phyloP scores from a whole-genome alignment of 2,797 vertebrate genomes.

The Manis pentadactyla region DNA sequence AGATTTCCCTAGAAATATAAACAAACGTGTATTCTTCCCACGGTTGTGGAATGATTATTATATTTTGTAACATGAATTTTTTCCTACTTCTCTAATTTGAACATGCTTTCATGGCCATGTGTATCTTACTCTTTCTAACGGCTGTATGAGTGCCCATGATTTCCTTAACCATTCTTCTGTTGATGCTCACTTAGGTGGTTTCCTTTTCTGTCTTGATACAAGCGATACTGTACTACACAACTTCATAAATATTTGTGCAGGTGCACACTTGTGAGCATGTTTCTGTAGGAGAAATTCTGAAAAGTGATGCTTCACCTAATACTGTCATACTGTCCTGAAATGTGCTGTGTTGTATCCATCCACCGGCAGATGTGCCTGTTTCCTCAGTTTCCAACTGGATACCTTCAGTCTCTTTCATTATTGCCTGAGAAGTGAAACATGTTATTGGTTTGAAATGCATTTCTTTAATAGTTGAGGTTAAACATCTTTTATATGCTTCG shows the following conservation, averaged over 20 bases:
- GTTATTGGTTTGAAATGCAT: neutral
- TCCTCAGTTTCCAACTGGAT: neutral
- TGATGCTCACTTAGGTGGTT: too few species aligned
- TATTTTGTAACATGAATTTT: neutral
- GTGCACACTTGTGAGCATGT: neutral
- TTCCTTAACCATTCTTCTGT: neutral
- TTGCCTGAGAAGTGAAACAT: neutral
- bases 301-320: neutral
- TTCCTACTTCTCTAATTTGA: neutral
- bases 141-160: neutral
- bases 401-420: neutral
- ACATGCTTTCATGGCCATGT: neutral
- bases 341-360: fast-evolving
- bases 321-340: neutral
- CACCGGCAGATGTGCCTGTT: fast-evolving
- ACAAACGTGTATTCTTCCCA: neutral
- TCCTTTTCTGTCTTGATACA: neutral
- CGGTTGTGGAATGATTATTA: fast-evolving
- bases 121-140: neutral
- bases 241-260: neutral
- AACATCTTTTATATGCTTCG: neutral
- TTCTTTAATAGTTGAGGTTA: neutral
- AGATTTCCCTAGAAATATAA: fast-evolving
- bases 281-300: neutral
- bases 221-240: fast-evolving